Conservation (phyloP, 2,113 vertebrate genomes). For the Diglossa brunneiventris region DNA sequence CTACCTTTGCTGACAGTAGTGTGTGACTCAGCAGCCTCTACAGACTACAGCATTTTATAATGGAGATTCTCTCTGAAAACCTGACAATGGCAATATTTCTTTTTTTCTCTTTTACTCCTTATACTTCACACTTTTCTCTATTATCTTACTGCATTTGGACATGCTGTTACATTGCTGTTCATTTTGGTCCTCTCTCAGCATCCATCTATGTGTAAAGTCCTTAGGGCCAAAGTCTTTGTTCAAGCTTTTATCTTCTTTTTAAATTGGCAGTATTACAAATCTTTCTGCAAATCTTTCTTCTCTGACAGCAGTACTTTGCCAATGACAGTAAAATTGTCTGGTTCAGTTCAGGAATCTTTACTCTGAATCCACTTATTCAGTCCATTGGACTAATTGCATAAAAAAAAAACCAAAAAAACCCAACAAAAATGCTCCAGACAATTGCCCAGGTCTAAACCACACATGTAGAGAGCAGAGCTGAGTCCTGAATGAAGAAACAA, state of each 20-base stretch:
- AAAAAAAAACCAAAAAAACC: too few relatives aligned
- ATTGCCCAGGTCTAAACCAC: neutral
- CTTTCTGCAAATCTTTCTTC: neutral
- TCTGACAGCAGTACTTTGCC: neutral
- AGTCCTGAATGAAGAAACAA: neutral
- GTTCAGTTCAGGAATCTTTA: neutral
- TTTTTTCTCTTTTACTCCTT: neutral
- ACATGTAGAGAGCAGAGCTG: neutral
- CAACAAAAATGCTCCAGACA: neutral
- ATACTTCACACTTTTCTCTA: neutral
- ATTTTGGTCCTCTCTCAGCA: neutral
- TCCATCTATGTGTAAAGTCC: neutral
- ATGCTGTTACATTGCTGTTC: neutral
- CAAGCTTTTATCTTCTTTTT: neutral
- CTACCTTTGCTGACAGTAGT: neutral
- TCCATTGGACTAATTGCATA: neutral
- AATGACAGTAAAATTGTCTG: neutral
- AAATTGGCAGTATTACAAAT: neutral
- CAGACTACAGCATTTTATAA: neutral
- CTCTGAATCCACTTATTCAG: neutral
- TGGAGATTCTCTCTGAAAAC: neutral
- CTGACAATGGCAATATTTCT: neutral
- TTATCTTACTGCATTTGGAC: neutral
- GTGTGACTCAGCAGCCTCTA: neutral
- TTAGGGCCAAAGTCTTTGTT: neutral